Evolutionary conservation across 2,888 invertebrate species (phyloP).

Genomic region (Ferrisia virgata): DNA sequence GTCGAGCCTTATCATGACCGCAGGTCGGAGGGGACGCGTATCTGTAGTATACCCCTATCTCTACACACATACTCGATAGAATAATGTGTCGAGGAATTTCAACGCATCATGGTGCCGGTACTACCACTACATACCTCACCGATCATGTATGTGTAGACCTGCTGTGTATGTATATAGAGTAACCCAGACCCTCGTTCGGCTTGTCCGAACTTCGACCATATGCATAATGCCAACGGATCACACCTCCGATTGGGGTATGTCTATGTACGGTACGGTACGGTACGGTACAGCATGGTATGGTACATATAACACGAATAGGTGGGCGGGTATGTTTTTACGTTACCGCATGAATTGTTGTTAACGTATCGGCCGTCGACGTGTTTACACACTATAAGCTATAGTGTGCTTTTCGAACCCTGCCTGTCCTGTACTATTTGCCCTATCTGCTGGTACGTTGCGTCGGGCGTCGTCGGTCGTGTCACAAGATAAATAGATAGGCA

Average conservation of each 20-base stretch:
- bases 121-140: background rate
- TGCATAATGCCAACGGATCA: background rate
- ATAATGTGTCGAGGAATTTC: background rate
- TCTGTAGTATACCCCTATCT: too few relatives aligned
- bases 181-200: background rate
- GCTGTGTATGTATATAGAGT: too few relatives aligned
- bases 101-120: background rate
- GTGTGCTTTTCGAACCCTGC: background rate
- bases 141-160: background rate
- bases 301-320: too few relatives aligned
- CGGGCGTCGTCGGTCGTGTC: too few relatives aligned
- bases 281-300: too few relatives aligned
- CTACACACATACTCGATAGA: background rate
- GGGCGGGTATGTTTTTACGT: background rate
- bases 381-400: background rate
- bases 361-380: conserved; percentile 2
- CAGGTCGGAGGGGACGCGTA: background rate
- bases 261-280: too few relatives aligned
- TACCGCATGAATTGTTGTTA: background rate
- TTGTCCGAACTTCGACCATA: background rate
- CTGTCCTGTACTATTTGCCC: background rate
- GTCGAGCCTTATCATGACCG: background rate
- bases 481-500: too few relatives aligned
- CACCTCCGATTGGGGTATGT: background rate
- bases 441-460: too few relatives aligned